These are phyloP conservation scores for Anastrepha ludens DNA, from an alignment of 1,140 invertebrate species.

Conservation along the genomic window DNA sequence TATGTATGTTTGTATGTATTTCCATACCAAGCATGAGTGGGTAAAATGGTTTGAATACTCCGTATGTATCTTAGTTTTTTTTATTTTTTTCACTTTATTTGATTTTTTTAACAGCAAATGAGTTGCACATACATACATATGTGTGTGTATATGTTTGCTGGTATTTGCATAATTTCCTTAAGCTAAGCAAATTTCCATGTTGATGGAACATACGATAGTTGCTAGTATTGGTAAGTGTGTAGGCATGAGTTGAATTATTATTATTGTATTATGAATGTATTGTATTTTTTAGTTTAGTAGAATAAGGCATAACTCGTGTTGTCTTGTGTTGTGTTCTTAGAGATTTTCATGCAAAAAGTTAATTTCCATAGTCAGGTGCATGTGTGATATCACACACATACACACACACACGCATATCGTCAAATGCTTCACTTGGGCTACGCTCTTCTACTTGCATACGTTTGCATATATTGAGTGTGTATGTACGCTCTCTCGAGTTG, in stretches of 20 bases:
- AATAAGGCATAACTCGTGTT: constrained; percentile 27
- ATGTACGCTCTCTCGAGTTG: background rate
- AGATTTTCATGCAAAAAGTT: background rate
- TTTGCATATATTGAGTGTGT: background rate
- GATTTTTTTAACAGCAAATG: too few relatives aligned
- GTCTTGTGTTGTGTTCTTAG: background rate
- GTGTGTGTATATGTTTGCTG: too few relatives aligned
- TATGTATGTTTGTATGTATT: constrained; percentile 36
- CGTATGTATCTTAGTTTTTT: too few relatives aligned
- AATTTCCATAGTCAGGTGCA: background rate
- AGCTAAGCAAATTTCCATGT: too few relatives aligned
- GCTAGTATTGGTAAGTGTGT: constrained; percentile 13
- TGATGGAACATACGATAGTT: background rate
- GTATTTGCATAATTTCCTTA: too few relatives aligned
- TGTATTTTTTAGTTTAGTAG: background rate
- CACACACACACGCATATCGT: background rate
- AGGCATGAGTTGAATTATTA: background rate
- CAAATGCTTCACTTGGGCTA: background rate
- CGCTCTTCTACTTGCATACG: background rate
- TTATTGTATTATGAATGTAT: background rate
- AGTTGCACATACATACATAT: too few relatives aligned
- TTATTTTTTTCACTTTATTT: too few relatives aligned
- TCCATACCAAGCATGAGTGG: background rate
- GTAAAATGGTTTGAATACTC: too few relatives aligned
- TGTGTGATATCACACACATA: background rate